Conservation (phyloP, 2,797 vertebrate genomes). For the Caiman crocodilus region DNA sequence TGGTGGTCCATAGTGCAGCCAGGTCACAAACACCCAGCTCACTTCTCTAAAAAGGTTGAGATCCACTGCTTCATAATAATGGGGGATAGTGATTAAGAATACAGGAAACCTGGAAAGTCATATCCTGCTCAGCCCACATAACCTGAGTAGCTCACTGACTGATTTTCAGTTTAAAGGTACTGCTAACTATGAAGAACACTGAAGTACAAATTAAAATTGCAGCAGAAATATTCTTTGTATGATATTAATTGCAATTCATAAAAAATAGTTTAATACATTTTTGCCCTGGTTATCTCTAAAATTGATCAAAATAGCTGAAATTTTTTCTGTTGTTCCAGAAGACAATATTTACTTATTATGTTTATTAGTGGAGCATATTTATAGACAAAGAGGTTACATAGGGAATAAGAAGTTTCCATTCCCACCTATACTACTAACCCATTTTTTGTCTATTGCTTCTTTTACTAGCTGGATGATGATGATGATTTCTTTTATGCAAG, state of each 20-base stretch:
- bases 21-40: too few species aligned
- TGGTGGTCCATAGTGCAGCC: too few species aligned
- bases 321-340: neutral
- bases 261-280: neutral
- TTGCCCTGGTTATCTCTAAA: neutral
- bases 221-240: neutral
- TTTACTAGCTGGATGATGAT: neutral
- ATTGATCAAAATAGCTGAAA: neutral
- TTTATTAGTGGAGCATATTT: neutral
- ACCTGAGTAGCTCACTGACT: neutral
- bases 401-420: neutral
- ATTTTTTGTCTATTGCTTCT: neutral
- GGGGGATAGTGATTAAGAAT: neutral
- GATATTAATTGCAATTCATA: neutral
- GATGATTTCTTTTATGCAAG: neutral
- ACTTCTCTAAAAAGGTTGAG: too few species aligned
- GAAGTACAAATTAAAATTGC: neutral
- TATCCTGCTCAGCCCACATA: conserved; percentile 9
- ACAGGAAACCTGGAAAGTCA: neutral
- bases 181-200: fast-evolving
- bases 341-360: conserved; percentile 4
- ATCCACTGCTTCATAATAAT: neutral
- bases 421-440: neutral
- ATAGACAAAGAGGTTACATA: neutral
- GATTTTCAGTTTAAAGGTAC: conserved; percentile 32